Evolutionary conservation across 2,888 invertebrate species (phyloP).

Genomic region (Plebejus argus): DNA sequence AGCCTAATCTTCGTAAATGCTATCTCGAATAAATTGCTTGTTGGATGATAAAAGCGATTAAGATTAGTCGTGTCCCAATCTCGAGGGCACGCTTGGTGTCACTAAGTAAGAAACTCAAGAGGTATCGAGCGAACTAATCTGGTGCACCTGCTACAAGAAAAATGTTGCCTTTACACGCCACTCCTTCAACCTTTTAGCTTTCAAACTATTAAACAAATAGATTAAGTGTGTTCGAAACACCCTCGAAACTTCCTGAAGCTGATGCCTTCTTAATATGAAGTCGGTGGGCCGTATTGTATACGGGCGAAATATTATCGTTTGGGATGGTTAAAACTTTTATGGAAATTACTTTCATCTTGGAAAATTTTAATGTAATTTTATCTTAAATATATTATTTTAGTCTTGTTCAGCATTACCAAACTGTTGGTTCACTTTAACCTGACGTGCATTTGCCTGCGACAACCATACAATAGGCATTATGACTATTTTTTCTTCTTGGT

Average conservation of each 20-base stretch:
- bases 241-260: not conserved
- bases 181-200: slow-evolving; percentile 44
- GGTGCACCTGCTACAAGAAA: slow-evolving; percentile 48
- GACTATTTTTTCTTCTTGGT: no score
- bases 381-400: not conserved
- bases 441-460: no score
- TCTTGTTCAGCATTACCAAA: no score
- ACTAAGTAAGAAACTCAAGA: slow-evolving; percentile 46
- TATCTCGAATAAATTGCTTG: not conserved
- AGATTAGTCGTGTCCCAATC: slow-evolving; percentile 29
- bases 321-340: not conserved
- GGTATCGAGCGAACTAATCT: slow-evolving; percentile 57
- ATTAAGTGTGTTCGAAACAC: slow-evolving; percentile 36
- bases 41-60: not conserved
- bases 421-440: no score
- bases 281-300: slow-evolving; percentile 1
- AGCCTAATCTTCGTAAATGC: not conserved
- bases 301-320: not conserved
- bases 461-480: no score
- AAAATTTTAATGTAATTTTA: not conserved
- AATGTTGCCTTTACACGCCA: slow-evolving; percentile 49
- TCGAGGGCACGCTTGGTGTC: slow-evolving; percentile 32
- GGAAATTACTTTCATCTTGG: not conserved
- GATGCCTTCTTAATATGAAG: slow-evolving; percentile 12
- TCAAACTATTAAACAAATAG: slow-evolving; percentile 43